Evolutionary conservation across 2,888 invertebrate species (phyloP), one percentile per base, ranked within the genome.

Genomic region (Napeogenes sylphis): DNA sequence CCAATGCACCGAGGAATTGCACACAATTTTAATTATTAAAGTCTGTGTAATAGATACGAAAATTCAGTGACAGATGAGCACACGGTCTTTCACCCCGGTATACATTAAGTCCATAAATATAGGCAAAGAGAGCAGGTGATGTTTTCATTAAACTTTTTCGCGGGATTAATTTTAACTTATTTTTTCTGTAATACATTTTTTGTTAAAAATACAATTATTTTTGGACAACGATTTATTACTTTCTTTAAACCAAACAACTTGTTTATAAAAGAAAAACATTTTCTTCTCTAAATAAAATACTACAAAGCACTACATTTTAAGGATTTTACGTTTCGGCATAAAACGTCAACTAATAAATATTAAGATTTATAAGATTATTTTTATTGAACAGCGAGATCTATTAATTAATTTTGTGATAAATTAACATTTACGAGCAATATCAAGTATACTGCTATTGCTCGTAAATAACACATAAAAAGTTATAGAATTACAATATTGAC

Each of bases 121-220:
- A 67, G 59, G 58, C 67, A 67, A 73, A 70, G 75, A 74, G 74
- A 77, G 74, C 85, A 85, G 85, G 85, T 85, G 85, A 85, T 83
- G 84, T 79, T 84, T 84, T 78, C 77, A 85, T 83, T 84, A 83
- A 84, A 82, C 82, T 79, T 81, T 77, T 81, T 76, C 79, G 73
- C 74, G 75, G 75, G 83, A 83, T 82, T 82, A 82, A 83, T 81
- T 83, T 80, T 70, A 71, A 74, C 74, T 77, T 80, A 76, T 68
- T 69, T 70, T 63, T 65, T 56, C 59, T 46, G 56, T 21, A 14
- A 13, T 45, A 38, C n/a, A 58, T 51, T 55, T n/a, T 60, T 55
- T 63, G 13, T 55, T 58, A 55, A 53, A 55, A 58, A 59, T 54
- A 54, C 30, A 57, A 55, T 53, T 64, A 58, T 61, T 64, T 64